Evolutionary conservation across 2,113 vertebrate species (phyloP), one percentile per base, ranked within the genome.

Genomic region (Enhydra lutris): DNA sequence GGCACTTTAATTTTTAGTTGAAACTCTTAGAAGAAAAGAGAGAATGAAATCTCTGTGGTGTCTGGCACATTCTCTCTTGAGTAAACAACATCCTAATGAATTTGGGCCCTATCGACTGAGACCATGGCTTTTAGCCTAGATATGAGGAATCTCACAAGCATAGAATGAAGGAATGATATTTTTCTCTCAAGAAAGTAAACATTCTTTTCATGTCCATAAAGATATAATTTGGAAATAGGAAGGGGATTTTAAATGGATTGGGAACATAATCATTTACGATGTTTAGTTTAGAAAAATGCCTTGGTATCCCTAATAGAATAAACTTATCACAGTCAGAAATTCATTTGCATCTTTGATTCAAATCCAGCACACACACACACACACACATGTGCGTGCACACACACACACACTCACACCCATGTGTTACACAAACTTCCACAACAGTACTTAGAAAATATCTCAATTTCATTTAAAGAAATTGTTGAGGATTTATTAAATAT

Each of bases 261-360:
- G 55, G 29, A 95, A 91, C 23, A 91, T 47, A 52, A 87, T 85
- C 20, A 76, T 80, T 80, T 87, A 57, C 61, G 31, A 26, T 89
- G 52, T 88, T 59, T 34, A 29, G 61, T 89, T 89, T 84, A 59
- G 85, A 79, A 95, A 89, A 95, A 71, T 88, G 24, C 42, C 55
- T 55, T 36, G 47, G 6, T 86, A 81, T 6, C 15, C 42, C 78
- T 91, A 36, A 47, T 73, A 39, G 34, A 67, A 71, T 95, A 74
- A 94, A 89, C 42, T 69, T 67, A 81, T 31, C 29, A 12, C 71
- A 11, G 39, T 71, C 36, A 89, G 42, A 84, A 84, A 76, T 92
- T 80, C 24, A 94, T 50, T 83, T 93, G 95, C 90, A 83, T 90
- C 42, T 57, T 96, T 81, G 55, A 61, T 84, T 92, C 13, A 76